Conservation (phyloP, 2,888 invertebrate genomes). For the Lottia scabra region DNA sequence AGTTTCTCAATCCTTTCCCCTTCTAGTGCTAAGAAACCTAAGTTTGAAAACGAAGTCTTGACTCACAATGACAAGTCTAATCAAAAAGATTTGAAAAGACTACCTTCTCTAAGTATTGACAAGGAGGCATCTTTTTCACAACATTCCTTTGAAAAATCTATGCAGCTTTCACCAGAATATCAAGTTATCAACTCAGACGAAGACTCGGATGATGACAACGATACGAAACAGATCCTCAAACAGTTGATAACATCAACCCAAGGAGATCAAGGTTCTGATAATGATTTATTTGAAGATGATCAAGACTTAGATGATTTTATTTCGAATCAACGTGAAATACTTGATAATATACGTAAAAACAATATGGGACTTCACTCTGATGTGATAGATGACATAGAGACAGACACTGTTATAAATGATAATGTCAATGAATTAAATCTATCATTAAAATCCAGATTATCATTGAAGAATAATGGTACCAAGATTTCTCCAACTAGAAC, state of each 20-base stretch:
- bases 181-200: no score
- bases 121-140: not conserved
- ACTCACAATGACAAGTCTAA: not conserved
- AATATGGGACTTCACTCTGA: not conserved
- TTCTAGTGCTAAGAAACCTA: slow-evolving; percentile 6
- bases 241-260: not conserved
- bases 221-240: not conserved
- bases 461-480: not conserved
- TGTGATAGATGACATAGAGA: not conserved
- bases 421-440: not conserved
- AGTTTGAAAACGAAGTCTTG: not conserved
- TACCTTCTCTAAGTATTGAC: not conserved
- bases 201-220: not conserved
- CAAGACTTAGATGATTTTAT: slow-evolving; percentile 12
- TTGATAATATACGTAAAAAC: slow-evolving; percentile 1
- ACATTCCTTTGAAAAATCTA: not conserved
- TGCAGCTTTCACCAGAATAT: not conserved
- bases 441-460: not conserved
- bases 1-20: not conserved
- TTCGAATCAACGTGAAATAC: not conserved
- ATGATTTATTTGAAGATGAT: not conserved
- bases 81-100: no score
- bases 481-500: no score
- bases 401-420: not conserved
- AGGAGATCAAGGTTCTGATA: not conserved